These are phyloP conservation scores for Uria aalge DNA, from an alignment of 2,113 vertebrate genomes.

Conservation along the genomic window DNA sequence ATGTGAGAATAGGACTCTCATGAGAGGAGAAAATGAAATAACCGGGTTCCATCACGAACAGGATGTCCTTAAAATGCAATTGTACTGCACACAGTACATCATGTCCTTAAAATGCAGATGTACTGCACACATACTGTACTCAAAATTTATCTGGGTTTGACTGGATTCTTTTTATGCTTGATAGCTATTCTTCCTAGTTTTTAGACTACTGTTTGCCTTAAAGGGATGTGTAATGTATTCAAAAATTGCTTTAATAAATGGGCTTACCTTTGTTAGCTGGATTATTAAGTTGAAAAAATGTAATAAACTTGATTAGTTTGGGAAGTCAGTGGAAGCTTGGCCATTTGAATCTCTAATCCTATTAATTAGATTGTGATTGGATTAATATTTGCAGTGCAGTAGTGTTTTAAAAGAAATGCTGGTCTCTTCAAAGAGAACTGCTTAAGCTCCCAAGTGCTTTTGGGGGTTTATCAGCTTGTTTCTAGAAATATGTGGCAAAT, in stretches of 20 bases:
- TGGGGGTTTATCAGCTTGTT: neutral
- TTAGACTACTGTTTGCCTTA: slow-evolving; percentile 2
- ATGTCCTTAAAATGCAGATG: neutral
- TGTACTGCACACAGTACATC: neutral
- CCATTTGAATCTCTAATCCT: slow-evolving; percentile 41
- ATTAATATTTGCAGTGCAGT: slow-evolving; percentile 34
- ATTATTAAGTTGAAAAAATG: slow-evolving; percentile 50
- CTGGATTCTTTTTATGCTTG: neutral
- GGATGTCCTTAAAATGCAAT: neutral
- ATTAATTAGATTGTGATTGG: slow-evolving; percentile 50
- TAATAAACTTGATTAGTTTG: slow-evolving; percentile 48
- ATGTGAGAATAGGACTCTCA: neutral
- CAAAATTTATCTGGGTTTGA: neutral
- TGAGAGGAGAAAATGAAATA: neutral
- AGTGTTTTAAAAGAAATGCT: neutral
- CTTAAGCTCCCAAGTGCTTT: neutral
- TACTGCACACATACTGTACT: neutral
- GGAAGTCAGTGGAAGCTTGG: neutral
- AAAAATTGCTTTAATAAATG: slow-evolving; percentile 39
- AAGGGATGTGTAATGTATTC: slow-evolving; percentile 5
- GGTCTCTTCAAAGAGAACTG: neutral
- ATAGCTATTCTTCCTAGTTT: neutral
- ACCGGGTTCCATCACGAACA: neutral
- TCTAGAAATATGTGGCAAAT: neutral
- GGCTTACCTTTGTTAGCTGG: slow-evolving; percentile 41